phyloP scores from a whole-genome alignment of 2,797 vertebrate species.

The Anomalospiza imberbis region DNA sequence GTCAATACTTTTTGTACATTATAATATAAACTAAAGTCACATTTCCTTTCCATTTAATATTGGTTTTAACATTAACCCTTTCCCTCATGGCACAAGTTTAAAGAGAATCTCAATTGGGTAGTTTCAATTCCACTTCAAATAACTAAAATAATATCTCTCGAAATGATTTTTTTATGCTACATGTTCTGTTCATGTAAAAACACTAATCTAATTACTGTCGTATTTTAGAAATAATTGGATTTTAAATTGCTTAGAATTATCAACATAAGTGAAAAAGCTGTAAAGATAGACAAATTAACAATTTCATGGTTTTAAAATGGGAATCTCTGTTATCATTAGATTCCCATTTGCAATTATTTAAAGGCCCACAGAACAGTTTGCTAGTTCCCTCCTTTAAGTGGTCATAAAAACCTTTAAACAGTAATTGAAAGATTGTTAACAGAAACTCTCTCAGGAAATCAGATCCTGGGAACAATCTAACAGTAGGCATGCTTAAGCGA shows the following conservation, averaged over 20 bases:
- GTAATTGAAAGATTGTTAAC: constrained; percentile 58
- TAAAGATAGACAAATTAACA: constrained; percentile 79
- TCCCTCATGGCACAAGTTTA: background rate
- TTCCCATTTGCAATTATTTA: constrained; percentile 52
- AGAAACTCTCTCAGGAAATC: constrained; percentile 53
- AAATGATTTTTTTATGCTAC: constrained; percentile 18
- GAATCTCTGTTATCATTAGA: constrained; percentile 44
- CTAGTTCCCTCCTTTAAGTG: constrained; percentile 39
- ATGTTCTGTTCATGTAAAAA: constrained; percentile 27
- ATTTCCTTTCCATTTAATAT: background rate
- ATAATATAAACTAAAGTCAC: background rate
- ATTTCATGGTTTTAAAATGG: constrained; percentile 74
- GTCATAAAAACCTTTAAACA: constrained; percentile 61
- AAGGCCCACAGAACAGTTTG: constrained; percentile 13
- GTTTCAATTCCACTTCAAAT: background rate
- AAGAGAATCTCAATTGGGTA: background rate
- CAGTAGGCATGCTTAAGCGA: constrained; percentile 21
- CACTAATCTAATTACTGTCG: constrained; percentile 53
- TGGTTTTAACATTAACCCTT: background rate
- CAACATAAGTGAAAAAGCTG: constrained; percentile 72
- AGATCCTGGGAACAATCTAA: constrained; percentile 34
- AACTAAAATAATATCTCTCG: constrained; percentile 4
- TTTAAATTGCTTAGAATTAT: constrained; percentile 75
- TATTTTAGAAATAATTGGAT: constrained; percentile 64
- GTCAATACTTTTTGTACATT: background rate